A percentile compares a stretch with the other conserved stretches of the same genome.
Evolutionary conservation across 2,888 invertebrate species (phyloP).

Genomic region (Auanema freiburgensis): DNA sequence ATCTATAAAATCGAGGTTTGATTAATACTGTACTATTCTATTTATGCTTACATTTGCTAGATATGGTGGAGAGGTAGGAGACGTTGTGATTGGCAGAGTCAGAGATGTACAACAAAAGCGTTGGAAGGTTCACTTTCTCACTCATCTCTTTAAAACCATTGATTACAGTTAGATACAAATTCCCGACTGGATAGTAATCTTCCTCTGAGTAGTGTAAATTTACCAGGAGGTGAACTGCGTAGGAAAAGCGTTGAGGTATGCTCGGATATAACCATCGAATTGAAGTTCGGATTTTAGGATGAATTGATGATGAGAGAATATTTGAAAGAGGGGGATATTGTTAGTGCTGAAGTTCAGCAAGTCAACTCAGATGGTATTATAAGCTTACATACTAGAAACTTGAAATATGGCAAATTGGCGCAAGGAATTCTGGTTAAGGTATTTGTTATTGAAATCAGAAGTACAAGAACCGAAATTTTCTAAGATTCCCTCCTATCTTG

Average conservation of each 20-base stretch:
- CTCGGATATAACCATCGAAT: neutral
- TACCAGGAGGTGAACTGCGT: slow-evolving; percentile 87
- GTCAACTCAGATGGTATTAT: slow-evolving; percentile 86
- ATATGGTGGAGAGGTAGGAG: slow-evolving; percentile 81
- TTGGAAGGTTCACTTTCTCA: slow-evolving; percentile 65
- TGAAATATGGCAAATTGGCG: slow-evolving; percentile 90
- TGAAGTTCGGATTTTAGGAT: slow-evolving; percentile 72
- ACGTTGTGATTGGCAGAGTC: slow-evolving; percentile 91
- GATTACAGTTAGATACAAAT: slow-evolving; percentile 72
- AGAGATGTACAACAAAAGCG: slow-evolving; percentile 79
- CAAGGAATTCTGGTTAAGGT: slow-evolving; percentile 59
- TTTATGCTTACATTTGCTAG: slow-evolving; percentile 51
- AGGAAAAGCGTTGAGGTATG: slow-evolving; percentile 50
- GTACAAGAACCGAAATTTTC: too few species aligned
- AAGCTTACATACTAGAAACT: slow-evolving; percentile 89
- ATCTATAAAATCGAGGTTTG: slow-evolving; percentile 86
- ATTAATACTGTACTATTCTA: neutral
- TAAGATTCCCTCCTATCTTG: slow-evolving; percentile 87
- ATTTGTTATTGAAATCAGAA: too few species aligned
- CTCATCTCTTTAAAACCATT: neutral
- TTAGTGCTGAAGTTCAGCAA: slow-evolving; percentile 73
- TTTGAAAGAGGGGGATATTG: slow-evolving; percentile 89
- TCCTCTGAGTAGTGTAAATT: slow-evolving; percentile 86
- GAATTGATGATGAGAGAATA: slow-evolving; percentile 96
- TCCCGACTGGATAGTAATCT: slow-evolving; percentile 82